phyloP scores from a whole-genome alignment of 1,140 invertebrate genomes.

The Panulirus ornatus region DNA sequence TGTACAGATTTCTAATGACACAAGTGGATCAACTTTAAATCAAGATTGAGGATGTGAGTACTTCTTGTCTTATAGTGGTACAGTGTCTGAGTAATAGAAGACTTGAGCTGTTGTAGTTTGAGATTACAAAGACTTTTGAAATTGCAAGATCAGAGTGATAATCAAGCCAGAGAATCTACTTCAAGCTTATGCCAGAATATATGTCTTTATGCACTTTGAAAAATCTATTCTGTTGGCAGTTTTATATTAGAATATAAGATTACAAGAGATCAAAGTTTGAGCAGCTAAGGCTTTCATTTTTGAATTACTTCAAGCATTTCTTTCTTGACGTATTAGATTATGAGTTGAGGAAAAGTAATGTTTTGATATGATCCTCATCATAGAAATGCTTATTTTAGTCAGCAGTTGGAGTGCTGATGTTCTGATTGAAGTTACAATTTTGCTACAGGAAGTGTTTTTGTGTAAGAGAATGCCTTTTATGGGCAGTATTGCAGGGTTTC shows the following conservation, averaged over 20 bases:
- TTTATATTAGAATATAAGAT: neutral
- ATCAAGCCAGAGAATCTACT: neutral
- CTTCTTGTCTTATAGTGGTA: neutral
- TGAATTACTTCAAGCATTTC: neutral
- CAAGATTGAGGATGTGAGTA: neutral
- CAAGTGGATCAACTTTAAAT: neutral
- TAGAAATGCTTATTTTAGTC: neutral
- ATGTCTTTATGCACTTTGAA: neutral
- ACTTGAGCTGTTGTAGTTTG: neutral
- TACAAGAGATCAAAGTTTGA: neutral
- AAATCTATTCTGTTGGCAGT: neutral
- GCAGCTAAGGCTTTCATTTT: neutral
- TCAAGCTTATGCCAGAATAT: neutral
- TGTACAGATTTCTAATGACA: slow-evolving; percentile 19
- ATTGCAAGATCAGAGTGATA: neutral
- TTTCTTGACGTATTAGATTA: neutral
- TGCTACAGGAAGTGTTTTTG: neutral
- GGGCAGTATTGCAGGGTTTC: neutral
- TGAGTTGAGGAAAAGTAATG: neutral
- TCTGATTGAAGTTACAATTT: neutral
- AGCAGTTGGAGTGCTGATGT: neutral
- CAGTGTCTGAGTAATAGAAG: neutral
- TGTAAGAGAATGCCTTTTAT: neutral
- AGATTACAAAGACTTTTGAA: neutral
- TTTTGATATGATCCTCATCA: neutral